A percentile compares a stretch with the other conserved stretches of the same genome.
Evolutionary conservation across 2,797 vertebrate genomes (phyloP).

Genomic region (Catostomus latipinnis): DNA sequence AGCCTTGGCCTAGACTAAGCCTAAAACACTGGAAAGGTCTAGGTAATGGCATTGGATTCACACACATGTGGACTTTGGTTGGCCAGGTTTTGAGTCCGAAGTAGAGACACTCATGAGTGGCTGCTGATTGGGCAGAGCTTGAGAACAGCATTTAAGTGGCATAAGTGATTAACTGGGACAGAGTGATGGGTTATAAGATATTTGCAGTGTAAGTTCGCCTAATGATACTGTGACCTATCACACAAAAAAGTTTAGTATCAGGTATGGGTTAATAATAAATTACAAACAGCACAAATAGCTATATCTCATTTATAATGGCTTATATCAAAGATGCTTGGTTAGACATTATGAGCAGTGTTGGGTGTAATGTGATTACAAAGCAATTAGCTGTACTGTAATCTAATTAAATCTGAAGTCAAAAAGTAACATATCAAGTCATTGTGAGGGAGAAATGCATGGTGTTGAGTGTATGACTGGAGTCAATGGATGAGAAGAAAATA

Average conservation of each 20-base stretch:
- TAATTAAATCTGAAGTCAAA: no score
- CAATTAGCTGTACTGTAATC: no score
- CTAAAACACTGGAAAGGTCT: background rate
- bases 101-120: background rate
- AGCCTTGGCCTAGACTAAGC: background rate
- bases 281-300: conserved; percentile 1
- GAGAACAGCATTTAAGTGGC: background rate
- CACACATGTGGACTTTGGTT: no score
- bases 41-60: background rate
- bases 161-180: background rate
- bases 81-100: background rate
- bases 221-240: conserved; percentile 1
- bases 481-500: no score
- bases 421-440: no score
- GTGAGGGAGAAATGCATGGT: no score
- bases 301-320: background rate
- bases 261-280: conserved; percentile 34
- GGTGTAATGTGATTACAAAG: no score
- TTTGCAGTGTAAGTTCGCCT: background rate
- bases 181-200: conserved; percentile 19
- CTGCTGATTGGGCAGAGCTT: background rate
- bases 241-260: background rate
- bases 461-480: no score
- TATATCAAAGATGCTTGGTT: background rate
- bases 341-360: background rate